These are phyloP conservation scores for Serrognathus titanus DNA, from an alignment of 2,888 invertebrate species.

Conservation along the genomic window DNA sequence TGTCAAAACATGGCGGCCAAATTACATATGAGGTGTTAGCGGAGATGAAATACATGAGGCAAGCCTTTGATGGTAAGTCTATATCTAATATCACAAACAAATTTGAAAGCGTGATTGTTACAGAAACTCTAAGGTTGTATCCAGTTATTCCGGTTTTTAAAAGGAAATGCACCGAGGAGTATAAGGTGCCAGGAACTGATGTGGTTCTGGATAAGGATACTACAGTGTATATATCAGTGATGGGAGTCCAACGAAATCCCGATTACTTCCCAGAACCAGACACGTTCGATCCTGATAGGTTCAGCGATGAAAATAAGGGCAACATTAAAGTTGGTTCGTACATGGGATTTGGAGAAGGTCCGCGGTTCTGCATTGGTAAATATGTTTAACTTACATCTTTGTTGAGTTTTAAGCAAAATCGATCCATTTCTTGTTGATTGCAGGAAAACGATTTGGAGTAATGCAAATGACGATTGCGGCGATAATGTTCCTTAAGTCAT, in stretches of 20 bases:
- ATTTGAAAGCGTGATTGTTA: slow-evolving; percentile 10
- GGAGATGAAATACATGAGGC: slow-evolving; percentile 51
- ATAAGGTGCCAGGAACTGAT: slow-evolving; percentile 37
- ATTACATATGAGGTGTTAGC: slow-evolving; percentile 46
- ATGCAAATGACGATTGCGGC: slow-evolving; percentile 23
- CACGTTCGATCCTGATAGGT: slow-evolving; percentile 34
- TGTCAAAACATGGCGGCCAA: slow-evolving; percentile 37
- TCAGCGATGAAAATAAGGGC: slow-evolving; percentile 25
- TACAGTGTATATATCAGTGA: slow-evolving; percentile 35
- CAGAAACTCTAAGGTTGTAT: slow-evolving; percentile 44
- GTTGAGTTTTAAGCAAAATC: neutral
- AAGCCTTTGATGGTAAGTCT: slow-evolving; percentile 20
- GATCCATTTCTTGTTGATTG: slow-evolving; percentile 17
- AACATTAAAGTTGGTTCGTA: slow-evolving; percentile 29
- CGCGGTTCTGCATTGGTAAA: slow-evolving; percentile 35
- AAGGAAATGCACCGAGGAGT: slow-evolving; percentile 27
- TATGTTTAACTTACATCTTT: neutral
- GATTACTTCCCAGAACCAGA: slow-evolving; percentile 35
- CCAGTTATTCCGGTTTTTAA: slow-evolving; percentile 35
- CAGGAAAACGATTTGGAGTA: slow-evolving; percentile 24
- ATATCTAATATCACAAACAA: neutral
- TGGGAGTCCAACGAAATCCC: slow-evolving; percentile 32
- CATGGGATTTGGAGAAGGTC: slow-evolving; percentile 35
- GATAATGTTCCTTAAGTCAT: slow-evolving; percentile 14
- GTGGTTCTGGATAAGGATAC: slow-evolving; percentile 39